phyloP scores from a whole-genome alignment of 2,797 vertebrate genomes.

The Pelobates cultripes region DNA sequence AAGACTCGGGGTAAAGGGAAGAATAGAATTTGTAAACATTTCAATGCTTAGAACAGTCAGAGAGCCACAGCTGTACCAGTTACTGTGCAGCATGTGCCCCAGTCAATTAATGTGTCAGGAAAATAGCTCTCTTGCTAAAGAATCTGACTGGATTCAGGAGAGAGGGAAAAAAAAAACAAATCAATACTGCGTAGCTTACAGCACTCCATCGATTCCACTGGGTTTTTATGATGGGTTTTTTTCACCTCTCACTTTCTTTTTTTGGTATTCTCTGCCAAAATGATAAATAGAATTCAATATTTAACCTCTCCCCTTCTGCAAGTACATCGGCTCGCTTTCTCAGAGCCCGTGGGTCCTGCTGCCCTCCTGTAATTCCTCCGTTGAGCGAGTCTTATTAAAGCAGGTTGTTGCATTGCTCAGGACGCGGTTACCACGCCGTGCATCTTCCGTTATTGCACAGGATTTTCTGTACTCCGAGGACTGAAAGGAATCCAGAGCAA shows the following conservation, averaged over 20 bases:
- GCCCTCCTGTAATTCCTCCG: neutral
- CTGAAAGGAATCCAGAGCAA: neutral
- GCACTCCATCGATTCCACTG: constrained; percentile 39
- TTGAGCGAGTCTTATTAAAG: neutral
- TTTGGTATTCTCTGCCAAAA: constrained; percentile 46
- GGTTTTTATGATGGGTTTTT: constrained; percentile 45
- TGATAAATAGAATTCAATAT: constrained; percentile 47
- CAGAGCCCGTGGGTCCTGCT: neutral
- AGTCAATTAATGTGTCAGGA: constrained; percentile 44
- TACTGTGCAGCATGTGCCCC: constrained; percentile 16
- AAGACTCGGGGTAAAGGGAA: neutral
- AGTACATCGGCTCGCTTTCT: neutral
- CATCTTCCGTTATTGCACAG: neutral
- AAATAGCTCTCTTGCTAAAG: constrained; percentile 39
- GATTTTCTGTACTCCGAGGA: neutral
- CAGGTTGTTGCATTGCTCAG: neutral
- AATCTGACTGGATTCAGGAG: constrained; percentile 38
- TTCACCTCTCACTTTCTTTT: constrained; percentile 27
- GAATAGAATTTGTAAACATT: neutral
- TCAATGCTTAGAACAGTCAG: neutral
- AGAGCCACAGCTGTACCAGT: neutral
- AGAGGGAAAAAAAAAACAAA: constrained; percentile 42
- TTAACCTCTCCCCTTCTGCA: constrained; percentile 35
- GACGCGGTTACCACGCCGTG: neutral
- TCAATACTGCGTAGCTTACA: constrained; percentile 30